Evolutionary conservation across 2,888 invertebrate species (phyloP).

Genomic region (Lamellibrachia satsuma): DNA sequence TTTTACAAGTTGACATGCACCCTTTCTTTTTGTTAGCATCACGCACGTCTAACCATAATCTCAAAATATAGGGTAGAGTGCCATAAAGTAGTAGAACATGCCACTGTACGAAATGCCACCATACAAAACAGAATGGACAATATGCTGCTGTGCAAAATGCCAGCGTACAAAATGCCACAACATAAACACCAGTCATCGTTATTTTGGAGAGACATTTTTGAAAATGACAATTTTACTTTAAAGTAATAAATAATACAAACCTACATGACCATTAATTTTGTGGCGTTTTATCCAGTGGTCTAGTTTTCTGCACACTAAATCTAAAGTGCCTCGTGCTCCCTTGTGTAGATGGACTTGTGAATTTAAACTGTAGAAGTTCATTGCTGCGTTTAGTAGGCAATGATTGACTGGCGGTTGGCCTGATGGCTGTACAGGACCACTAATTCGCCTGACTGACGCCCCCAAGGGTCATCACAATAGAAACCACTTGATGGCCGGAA

Average conservation of each 20-base stretch:
- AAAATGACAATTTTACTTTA: no score
- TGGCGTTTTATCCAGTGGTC: background rate
- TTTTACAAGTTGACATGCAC: no score
- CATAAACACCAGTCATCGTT: no score
- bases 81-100: no score
- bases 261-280: background rate
- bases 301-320: background rate
- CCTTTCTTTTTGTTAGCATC: no score
- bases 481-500: background rate
- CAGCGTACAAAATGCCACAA: no score
- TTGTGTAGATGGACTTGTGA: background rate
- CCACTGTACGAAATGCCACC: no score
- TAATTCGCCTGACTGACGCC: slow-evolving; percentile 4
- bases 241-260: background rate
- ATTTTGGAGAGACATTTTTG: no score
- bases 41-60: no score
- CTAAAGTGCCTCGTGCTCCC: background rate
- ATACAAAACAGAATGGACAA: no score
- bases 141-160: no score
- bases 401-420: background rate
- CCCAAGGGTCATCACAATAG: background rate
- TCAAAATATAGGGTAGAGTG: no score
- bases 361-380: background rate
- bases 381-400: background rate
- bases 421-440: background rate